Evolutionary conservation across 30 jellyfish, hydroid and myxozoan species (phyloP).

Genomic region (Turritopsis rubra): DNA sequence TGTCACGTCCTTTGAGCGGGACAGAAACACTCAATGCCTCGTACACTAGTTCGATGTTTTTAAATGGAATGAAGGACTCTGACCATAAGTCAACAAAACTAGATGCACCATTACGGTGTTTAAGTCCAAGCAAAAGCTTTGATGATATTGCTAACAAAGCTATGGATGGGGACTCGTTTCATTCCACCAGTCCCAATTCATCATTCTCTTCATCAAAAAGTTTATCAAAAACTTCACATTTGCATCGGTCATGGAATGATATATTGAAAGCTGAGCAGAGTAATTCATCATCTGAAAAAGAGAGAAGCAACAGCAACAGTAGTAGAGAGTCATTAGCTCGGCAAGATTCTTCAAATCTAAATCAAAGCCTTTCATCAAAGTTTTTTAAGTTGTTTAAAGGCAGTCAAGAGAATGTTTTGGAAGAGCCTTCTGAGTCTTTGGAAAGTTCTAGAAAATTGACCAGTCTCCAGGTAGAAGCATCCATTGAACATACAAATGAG

Average conservation of each 20-base stretch:
- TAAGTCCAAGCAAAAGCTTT: slow-evolving; percentile 12
- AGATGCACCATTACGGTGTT: background rate
- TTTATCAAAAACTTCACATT: background rate
- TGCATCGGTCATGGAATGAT: slow-evolving; percentile 30
- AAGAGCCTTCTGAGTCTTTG: background rate
- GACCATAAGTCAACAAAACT: background rate
- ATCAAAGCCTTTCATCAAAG: slow-evolving; percentile 9
- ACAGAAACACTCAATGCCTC: slow-evolving; percentile 37
- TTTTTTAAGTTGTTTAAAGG: background rate
- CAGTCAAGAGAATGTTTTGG: background rate
- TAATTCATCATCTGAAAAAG: background rate
- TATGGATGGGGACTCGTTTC: background rate
- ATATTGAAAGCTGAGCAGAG: slow-evolving; percentile 14
- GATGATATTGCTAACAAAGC: slow-evolving; percentile 6
- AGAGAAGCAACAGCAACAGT: background rate
- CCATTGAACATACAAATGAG: background rate
- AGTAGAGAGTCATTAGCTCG: background rate
- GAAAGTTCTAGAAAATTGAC: background rate
- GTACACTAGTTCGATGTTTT: slow-evolving; percentile 13
- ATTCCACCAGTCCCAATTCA: background rate
- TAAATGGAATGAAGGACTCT: background rate
- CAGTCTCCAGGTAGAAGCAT: background rate
- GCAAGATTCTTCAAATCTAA: slow-evolving; percentile 1
- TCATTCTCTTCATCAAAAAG: background rate
- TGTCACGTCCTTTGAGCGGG: slow-evolving; percentile 25